phyloP scores from a whole-genome alignment of 2,797 vertebrate species.

The Hapalemur alaotrensis region DNA sequence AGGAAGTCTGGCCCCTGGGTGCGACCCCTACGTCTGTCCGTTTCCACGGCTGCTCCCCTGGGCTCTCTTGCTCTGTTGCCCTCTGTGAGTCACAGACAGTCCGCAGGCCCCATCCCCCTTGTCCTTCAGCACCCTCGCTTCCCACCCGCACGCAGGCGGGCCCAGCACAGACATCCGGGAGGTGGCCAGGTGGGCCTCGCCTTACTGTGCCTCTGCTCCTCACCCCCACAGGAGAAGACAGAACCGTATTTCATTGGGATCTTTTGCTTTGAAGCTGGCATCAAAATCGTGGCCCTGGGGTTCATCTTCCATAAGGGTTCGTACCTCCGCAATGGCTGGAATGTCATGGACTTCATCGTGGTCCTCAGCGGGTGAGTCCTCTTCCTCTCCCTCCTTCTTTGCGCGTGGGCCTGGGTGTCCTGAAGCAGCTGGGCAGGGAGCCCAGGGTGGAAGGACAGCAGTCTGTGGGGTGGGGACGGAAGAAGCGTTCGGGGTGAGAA shows the following conservation, averaged over 20 bases:
- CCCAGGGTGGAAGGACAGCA: too few relatives aligned
- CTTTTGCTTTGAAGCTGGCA: slow-evolving; percentile 98
- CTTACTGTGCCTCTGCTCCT: slow-evolving; percentile 59
- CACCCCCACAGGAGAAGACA: slow-evolving; percentile 92
- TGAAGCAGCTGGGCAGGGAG: not conserved
- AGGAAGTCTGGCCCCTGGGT: not conserved
- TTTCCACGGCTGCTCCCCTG: not conserved
- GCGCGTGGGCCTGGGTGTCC: not conserved
- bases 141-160: not conserved
- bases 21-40: not conserved
- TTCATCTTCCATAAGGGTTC: slow-evolving; percentile 99
- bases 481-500: not conserved
- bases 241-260: slow-evolving; percentile 99
- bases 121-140: not conserved
- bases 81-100: not conserved
- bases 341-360: slow-evolving; percentile 99
- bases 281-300: slow-evolving; percentile 97
- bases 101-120: not conserved
- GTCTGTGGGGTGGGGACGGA: not conserved
- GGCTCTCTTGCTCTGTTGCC: not conserved
- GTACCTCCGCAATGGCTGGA: slow-evolving; percentile 98
- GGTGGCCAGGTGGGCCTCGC: not conserved
- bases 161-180: too few relatives aligned
- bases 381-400: not conserved
- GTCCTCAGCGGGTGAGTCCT: slow-evolving; percentile 96